Conservation (phyloP, 2,888 invertebrate species). For the Altica lythri region DNA sequence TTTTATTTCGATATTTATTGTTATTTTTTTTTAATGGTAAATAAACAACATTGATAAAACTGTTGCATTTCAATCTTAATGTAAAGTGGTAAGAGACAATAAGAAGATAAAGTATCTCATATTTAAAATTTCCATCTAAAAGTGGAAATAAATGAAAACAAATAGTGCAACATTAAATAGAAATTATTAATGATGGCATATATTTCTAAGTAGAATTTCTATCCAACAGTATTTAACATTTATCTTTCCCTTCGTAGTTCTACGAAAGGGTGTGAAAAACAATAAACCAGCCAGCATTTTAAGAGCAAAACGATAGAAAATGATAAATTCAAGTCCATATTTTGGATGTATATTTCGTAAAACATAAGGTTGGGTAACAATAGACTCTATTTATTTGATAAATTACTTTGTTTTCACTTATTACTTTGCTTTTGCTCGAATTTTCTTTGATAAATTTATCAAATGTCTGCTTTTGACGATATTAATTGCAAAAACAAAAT, state of each 20-base stretch:
- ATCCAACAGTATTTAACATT: conserved; percentile 40
- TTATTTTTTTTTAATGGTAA: too few relatives aligned
- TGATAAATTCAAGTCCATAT: conserved; percentile 56
- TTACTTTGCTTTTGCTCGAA: conserved; percentile 43
- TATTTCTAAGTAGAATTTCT: conserved; percentile 53
- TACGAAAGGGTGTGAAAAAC: conserved; percentile 50
- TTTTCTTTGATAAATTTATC: conserved; percentile 39
- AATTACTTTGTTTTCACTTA: conserved; percentile 56
- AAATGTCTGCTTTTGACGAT: conserved; percentile 36
- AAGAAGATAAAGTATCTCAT: conserved; percentile 30
- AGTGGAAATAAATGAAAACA: conserved; percentile 55
- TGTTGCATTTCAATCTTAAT: too few relatives aligned
- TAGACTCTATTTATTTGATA: conserved; percentile 58
- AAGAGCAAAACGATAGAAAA: conserved; percentile 53
- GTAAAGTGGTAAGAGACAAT: too few relatives aligned
- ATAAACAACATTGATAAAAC: too few relatives aligned
- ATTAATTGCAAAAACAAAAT: conserved; percentile 33
- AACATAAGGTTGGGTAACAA: conserved; percentile 53
- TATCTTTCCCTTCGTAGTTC: conserved; percentile 36
- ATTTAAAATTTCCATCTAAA: conserved; percentile 49
- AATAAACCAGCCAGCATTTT: conserved; percentile 48
- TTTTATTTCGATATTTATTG: too few relatives aligned
- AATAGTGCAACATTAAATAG: conserved; percentile 57
- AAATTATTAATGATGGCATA: conserved; percentile 56
- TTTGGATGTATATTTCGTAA: conserved; percentile 52